phyloP scores from a whole-genome alignment of 2,888 invertebrate species.

The Ceriagrion tenellum region DNA sequence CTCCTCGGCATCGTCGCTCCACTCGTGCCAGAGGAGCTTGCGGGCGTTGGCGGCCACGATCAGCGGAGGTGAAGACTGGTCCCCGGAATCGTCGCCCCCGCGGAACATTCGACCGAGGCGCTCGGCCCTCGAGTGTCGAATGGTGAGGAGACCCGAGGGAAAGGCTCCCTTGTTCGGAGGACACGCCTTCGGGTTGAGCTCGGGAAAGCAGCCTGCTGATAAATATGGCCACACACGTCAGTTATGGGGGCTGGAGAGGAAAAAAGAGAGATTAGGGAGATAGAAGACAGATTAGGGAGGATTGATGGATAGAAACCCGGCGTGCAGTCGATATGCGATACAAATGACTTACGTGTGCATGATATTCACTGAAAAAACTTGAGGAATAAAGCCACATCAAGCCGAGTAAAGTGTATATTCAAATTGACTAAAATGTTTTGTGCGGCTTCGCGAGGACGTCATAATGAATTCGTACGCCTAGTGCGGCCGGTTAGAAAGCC shows the following conservation, averaged over 20 bases:
- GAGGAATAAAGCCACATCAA: too few relatives aligned
- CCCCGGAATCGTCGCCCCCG: background rate
- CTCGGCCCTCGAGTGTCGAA: background rate
- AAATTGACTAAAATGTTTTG: too few relatives aligned
- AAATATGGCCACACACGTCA: too few relatives aligned
- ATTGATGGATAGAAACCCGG: too few relatives aligned
- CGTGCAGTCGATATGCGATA: too few relatives aligned
- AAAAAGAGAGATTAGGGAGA: background rate
- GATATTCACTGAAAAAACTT: too few relatives aligned
- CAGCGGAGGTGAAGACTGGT: background rate
- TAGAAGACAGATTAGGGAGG: too few relatives aligned
- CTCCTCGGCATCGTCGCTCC: background rate
- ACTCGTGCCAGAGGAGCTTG: background rate
- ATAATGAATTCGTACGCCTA: too few relatives aligned
- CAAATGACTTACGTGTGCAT: too few relatives aligned
- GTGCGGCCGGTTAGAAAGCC: too few relatives aligned
- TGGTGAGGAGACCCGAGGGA: background rate
- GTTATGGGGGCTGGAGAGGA: background rate
- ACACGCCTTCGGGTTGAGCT: background rate
- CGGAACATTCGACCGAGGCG: background rate
- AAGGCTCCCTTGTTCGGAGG: background rate
- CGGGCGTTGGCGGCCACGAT: background rate
- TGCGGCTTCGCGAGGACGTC: too few relatives aligned
- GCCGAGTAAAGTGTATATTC: too few relatives aligned
- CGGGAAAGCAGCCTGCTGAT: background rate